Base-by-base conservation (phyloP, 2,888 invertebrate genomes). In the Eristalis intricaria region DNA sequence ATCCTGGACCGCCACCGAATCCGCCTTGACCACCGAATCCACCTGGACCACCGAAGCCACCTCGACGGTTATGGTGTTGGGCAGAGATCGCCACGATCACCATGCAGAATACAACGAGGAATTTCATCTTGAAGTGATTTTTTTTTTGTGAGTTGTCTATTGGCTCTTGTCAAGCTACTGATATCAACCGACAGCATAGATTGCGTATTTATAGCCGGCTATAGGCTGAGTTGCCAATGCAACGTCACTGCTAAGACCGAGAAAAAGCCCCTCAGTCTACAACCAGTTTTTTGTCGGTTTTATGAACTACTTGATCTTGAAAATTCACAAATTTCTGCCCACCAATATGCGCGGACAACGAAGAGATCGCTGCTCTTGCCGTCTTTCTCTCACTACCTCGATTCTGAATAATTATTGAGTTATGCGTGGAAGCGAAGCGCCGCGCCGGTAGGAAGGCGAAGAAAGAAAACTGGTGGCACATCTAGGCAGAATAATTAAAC, bases 81-180 rank as follows among this genome's bases (percentile, higher is more conserved):
- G 91, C 91, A 65, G 89, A 73, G 38, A 86, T 90, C n/a, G 89
- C 90, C 43, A 91, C 91, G 76, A 91, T 89, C 76, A 91, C 26
- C 71, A 92, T 70, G 22, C 90, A 90, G 19, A 92, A 73, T 56
- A 90, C 90, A 84, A 92, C 88, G 38, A 91, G 75, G 35, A 90
- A 88, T 85, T 91, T 92, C 91, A 92, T 92, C 4, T 68, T 50
- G 50, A 50, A 50, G 32, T 1, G 15, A 22, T 26, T 85, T 86
- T 75, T 15, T 64, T 23, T 71, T 58, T 40, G 71, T 71, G 50
- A 8, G 5, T 50, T 19, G 50, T 50, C 50, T 50, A 19, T 19
- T 7, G 50, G 19, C 50, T 50, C 19, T 19, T 19, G 50, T 19
- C 50, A 50, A 19, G 50, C 50, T 50, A 50, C 50, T 50, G 50